Evolutionary conservation across 2,113 vertebrate genomes (phyloP).

Genomic region (Scytalopus superciliaris): DNA sequence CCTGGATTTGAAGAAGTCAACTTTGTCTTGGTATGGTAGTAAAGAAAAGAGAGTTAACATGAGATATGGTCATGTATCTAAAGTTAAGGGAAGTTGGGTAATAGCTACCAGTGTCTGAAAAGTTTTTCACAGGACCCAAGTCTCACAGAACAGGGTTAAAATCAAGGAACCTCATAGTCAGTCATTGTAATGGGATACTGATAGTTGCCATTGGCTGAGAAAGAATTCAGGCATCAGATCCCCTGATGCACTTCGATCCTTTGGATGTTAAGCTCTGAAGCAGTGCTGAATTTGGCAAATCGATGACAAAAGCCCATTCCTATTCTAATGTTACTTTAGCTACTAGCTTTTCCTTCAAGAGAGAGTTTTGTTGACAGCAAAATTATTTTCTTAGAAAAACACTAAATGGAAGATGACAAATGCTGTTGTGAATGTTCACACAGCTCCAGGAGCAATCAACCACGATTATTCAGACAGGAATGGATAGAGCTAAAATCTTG

Average conservation of each 20-base stretch:
- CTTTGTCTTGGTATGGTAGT: neutral
- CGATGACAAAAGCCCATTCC: neutral
- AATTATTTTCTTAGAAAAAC: constrained; percentile 48
- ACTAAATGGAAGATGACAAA: constrained; percentile 49
- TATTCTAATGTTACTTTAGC: neutral
- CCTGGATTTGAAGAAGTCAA: neutral
- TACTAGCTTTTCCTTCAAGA: constrained; percentile 13
- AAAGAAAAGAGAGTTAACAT: neutral
- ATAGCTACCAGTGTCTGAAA: neutral
- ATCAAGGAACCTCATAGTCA: neutral
- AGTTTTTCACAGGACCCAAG: neutral
- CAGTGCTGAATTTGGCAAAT: constrained; percentile 10
- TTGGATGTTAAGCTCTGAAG: constrained; percentile 1
- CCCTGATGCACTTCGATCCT: neutral
- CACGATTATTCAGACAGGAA: neutral
- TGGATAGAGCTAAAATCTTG: neutral
- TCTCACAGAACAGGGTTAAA: neutral
- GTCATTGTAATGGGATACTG: neutral
- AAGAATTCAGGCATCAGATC: neutral
- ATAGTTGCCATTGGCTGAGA: neutral
- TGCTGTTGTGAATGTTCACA: constrained; percentile 27
- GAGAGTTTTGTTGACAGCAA: constrained; percentile 48
- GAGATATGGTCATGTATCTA: neutral
- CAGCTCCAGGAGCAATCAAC: constrained; percentile 32
- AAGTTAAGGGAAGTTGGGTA: neutral